These are phyloP conservation scores for Caenorhabditis doughertyi DNA, from an alignment of 2,888 invertebrate species.

Conservation along the genomic window DNA sequence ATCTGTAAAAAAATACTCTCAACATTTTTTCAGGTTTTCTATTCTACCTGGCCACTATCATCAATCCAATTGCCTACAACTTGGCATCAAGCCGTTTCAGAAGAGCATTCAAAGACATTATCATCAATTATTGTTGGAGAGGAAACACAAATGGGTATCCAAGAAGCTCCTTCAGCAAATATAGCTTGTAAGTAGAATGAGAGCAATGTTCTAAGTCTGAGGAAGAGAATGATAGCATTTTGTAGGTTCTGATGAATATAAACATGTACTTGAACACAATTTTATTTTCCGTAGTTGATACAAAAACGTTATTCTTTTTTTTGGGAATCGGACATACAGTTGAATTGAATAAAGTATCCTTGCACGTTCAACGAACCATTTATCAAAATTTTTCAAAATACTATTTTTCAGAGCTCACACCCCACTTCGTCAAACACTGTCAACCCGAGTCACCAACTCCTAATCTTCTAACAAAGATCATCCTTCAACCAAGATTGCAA, in stretches of 20 bases:
- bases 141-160: conserved; percentile 40
- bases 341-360: too few species aligned
- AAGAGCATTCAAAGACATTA: conserved; percentile 72
- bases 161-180: conserved; percentile 54
- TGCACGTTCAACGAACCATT: too few species aligned
- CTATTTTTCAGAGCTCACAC: conserved; percentile 55
- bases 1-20: too few species aligned
- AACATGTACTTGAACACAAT: background rate
- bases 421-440: conserved; percentile 44
- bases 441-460: conserved; percentile 25
- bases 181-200: conserved; percentile 43
- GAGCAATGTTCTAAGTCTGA: background rate
- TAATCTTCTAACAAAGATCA: too few species aligned
- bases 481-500: too few species aligned
- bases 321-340: too few species aligned
- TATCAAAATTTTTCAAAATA: too few species aligned
- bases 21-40: conserved; percentile 71
- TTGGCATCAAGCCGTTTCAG: conserved; percentile 73
- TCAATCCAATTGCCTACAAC: conserved; percentile 77
- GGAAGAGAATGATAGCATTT: background rate
- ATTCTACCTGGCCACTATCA: conserved; percentile 73
- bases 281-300: too few species aligned
- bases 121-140: conserved; percentile 49
- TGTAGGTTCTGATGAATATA: background rate
- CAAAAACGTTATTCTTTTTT: too few species aligned